Base-by-base conservation (phyloP, 1,140 invertebrate species). In the Nephila pilipes region DNA sequence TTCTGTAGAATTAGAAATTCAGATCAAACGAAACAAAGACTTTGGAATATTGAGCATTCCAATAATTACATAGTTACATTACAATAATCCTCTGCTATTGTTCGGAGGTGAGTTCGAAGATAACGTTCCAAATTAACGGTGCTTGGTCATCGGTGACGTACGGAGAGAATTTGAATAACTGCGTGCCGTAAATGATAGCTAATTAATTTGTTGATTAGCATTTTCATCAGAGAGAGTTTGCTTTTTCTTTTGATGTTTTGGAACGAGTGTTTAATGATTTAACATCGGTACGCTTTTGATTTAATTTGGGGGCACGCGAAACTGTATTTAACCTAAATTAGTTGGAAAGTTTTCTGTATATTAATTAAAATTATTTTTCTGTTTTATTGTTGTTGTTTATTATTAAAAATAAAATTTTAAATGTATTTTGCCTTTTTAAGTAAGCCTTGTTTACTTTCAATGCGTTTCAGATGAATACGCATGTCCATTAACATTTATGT, bases 61-160 rank as follows among this genome's bases (percentile, higher is more conserved):
- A 75, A 75, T 75, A 75, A 75, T 75, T 75, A 75, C 69, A 75
- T 75, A 75, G 69, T 75, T 75, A 75, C 69, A 75, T 75, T 75
- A 75, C 69, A 36, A 36, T 75, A 75, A 75, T 75, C 69, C 69
- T 6, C 69, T 29, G 69, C 69, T 29, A 75, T 75, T 75, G 69
- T 75, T 75, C 32, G 69, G 32, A 32, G 29, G 14, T 4, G 69
- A 3, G 69, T 5, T 18, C 18, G 29, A 10, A 75, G 69, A 75
- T 75, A 75, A 75, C 69, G 18, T 75, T 75, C 69, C 10, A 75
- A 75, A 75, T 75, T 75, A 75, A 75, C 69, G 69, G 65, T 32
- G 16, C 29, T 12, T 36, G 16, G 69, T 20, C 69, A 25, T 29
- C 6, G 32, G 4, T 75, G 69, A 75, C 69, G 69, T 75, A 29